A percentile compares a stretch with the other conserved stretches of the same genome.
Conservation (phyloP, 2,888 invertebrate species). For the Drosophila bunnanda region DNA sequence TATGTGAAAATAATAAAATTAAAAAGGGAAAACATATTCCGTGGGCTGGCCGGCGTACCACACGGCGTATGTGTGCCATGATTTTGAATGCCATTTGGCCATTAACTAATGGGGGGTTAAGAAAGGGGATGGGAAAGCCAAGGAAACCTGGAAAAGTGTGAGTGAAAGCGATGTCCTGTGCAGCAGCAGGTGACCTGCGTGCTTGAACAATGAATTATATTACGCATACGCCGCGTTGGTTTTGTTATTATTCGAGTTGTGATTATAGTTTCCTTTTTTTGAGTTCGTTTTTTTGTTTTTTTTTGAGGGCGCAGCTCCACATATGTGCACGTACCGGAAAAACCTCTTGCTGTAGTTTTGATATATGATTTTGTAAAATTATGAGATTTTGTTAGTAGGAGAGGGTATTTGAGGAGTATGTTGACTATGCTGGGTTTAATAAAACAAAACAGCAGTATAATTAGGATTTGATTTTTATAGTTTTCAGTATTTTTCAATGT, state of each 20-base stretch:
- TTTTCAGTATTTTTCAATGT: no score
- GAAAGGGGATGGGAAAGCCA: neutral
- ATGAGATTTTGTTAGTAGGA: neutral
- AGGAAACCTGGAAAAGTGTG: neutral
- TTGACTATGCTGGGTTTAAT: neutral
- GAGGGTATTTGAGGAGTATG: neutral
- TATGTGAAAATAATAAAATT: slow-evolving; percentile 76
- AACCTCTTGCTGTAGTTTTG: slow-evolving; percentile 20
- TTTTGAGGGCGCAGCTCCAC: slow-evolving; percentile 31
- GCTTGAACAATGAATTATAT: slow-evolving; percentile 38
- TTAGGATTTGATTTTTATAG: no score
- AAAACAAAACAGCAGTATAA: neutral
- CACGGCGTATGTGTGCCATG: slow-evolving; percentile 62
- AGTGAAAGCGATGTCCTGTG: slow-evolving; percentile 21
- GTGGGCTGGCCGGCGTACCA: slow-evolving; percentile 54
- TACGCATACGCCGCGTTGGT: slow-evolving; percentile 39
- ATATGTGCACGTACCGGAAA: slow-evolving; percentile 33
- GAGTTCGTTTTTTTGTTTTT: neutral
- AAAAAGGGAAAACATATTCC: slow-evolving; percentile 48
- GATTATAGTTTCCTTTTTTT: slow-evolving; percentile 21
- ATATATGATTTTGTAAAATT: slow-evolving; percentile 22
- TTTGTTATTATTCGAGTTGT: slow-evolving; percentile 19
- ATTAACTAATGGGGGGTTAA: slow-evolving; percentile 39
- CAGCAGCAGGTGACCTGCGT: slow-evolving; percentile 49
- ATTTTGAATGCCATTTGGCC: slow-evolving; percentile 53